Evolutionary conservation across 2,888 invertebrate species (phyloP), one percentile per base, ranked within the genome.

Genomic region (Drosophila mayaguana): DNA sequence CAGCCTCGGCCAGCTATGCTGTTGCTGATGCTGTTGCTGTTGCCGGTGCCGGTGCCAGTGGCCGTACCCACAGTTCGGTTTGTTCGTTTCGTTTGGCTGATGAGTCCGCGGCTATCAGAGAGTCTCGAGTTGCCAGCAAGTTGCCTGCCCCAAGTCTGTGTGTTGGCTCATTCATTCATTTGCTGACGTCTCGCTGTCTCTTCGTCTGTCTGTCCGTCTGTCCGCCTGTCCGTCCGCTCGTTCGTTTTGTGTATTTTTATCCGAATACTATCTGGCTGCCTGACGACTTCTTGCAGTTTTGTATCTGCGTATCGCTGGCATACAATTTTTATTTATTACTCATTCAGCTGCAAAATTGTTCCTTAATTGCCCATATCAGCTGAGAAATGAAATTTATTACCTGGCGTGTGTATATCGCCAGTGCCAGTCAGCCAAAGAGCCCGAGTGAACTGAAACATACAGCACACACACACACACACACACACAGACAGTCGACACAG

Each of bases 281-380:
- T 81, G 82, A 79, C 82, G 83, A 87, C 83, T 90, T 83, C 89
- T 90, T 88, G 90, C 83, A 84, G 83, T 88, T 84, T 84, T 90
- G 89, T 84, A 84, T 84, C 83, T 84, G 83, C 90, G 90, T 84
- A 88, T 90, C 83, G 90, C 86, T 86, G 90, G 84, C 84, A 84
- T 90, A 85, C 84, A 85, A 85, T 85, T 85, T 85, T 91, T 90
- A 91, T 91, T 90, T 90, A 91, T 90, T 91, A 91, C 90, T 90
- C 91, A 90, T 90, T 91, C 91, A 91, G 84, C 91, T 91, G 91
- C 91, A 91, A 90, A 90, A 90, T 90, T 91, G 91, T 91, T 91
- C 90, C 91, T 90, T 90, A 91, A 90, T 90, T 90, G 91, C 88
- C 91, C 90, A 89, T 91, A 90, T 91, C 91, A 91, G 91, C 81